These are phyloP conservation scores for Mizuhopecten yessoensis DNA, from an alignment of 1,140 invertebrate genomes.

Conservation along the genomic window DNA sequence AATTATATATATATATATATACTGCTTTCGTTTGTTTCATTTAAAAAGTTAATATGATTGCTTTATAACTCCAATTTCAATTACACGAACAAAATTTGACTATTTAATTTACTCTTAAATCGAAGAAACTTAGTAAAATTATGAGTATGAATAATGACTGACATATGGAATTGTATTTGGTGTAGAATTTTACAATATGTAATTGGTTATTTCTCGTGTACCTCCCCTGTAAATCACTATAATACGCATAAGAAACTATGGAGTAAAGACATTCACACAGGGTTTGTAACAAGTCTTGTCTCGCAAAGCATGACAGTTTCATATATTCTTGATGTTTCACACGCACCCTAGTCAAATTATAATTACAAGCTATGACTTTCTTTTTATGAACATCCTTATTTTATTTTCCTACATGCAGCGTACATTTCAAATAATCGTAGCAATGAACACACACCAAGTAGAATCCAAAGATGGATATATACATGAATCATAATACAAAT, in stretches of 20 bases:
- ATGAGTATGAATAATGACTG: neutral
- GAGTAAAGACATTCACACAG: neutral
- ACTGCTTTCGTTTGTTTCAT: too few relatives aligned
- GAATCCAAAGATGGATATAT: neutral
- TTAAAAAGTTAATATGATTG: too few relatives aligned
- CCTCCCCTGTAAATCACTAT: neutral
- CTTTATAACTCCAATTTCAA: too few relatives aligned
- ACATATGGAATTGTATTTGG: neutral
- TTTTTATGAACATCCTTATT: neutral
- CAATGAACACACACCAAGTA: neutral
- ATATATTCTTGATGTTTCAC: slow-evolving; percentile 25
- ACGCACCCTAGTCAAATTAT: neutral
- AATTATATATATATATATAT: too few relatives aligned
- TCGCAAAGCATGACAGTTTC: slow-evolving; percentile 23
- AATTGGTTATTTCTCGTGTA: neutral
- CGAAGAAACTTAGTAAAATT: neutral
- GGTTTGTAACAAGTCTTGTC: neutral
- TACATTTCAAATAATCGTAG: neutral
- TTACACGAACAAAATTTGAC: too few relatives aligned
- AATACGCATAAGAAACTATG: neutral
- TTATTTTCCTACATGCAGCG: neutral
- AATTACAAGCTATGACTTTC: slow-evolving; percentile 25
- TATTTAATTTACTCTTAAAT: too few relatives aligned
- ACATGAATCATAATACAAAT: too few relatives aligned
- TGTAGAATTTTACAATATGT: neutral